Evolutionary conservation across 2,888 invertebrate genomes (phyloP), one percentile per base, ranked within the genome.

Genomic region (Phyto melanocephala): DNA sequence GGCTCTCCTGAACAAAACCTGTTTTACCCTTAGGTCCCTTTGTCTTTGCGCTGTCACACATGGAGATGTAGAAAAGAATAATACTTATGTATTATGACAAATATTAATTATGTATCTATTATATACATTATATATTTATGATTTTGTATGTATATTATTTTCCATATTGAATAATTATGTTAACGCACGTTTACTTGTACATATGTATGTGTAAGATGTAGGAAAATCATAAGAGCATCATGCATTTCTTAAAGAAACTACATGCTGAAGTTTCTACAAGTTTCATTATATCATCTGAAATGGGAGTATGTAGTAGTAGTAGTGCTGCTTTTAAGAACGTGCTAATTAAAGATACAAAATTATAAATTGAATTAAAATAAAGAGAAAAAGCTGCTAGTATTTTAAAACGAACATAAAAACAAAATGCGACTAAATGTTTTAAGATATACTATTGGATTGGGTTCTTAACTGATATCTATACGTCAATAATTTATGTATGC

Each of bases 321-420:
- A 45, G 17, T 58, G 1, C 8, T 22, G 37, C 10, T n/a, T 22
- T n/a, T 17, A 72, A 60, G 20, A 17, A 72, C 72, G 72, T 72
- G 72, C 72, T 72, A 10, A 15, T 72, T 40, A 40, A 40, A 28
- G 10, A 54, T 56, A 68, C 24, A 56, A 68, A 56, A 40, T 17
- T 6, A 52, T 15, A n/a, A 52, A 52, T 35, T 3, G 3, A 68
- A 54, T 0, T 56, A 11, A 47, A 65, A 17, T 60, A 8, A 35
- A 45, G 45, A 65, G 50, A 20, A 22, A 17, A 40, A 35, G n/a
- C n/a, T n/a, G n/a, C 22, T 56, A 13, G 56, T 40, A 20, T 45
- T 22, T 20, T 56, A 6, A 0, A 40, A 56, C 13, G 20, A 58
- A 33, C 33, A 15, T n/a, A 62, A 62, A 60, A 22, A 56, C 63